Conservation (phyloP, 1,140 invertebrate genomes). For the Neodiprion virginianus region DNA sequence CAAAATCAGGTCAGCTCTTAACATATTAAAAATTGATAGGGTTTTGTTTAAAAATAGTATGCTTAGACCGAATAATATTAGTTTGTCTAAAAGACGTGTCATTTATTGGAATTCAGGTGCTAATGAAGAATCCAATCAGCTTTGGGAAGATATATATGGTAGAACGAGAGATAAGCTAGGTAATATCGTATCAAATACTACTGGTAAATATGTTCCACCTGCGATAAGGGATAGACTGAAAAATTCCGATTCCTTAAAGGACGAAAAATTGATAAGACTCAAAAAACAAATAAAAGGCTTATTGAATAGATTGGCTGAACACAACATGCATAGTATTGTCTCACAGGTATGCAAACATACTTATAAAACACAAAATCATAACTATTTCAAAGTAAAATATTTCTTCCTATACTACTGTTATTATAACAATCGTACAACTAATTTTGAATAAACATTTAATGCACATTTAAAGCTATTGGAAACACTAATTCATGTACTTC, state of each 20-base stretch:
- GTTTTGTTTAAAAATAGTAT: no score
- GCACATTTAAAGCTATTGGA: no score
- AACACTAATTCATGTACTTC: background rate
- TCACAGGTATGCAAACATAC: slow-evolving; percentile 63
- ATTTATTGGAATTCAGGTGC: slow-evolving; percentile 25
- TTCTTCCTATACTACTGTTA: no score
- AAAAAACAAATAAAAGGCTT: slow-evolving; percentile 85
- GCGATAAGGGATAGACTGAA: slow-evolving; percentile 68
- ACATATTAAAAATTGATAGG: slow-evolving; percentile 34
- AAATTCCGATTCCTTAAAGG: slow-evolving; percentile 62
- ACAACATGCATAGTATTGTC: slow-evolving; percentile 85
- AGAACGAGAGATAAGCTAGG: slow-evolving; percentile 81
- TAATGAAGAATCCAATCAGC: slow-evolving; percentile 26
- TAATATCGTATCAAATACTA: slow-evolving; percentile 69
- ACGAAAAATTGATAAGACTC: slow-evolving; percentile 69
- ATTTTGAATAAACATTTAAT: background rate
- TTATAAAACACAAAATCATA: slow-evolving; percentile 8
- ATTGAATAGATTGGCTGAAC: slow-evolving; percentile 87
- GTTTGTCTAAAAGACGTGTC: no score
- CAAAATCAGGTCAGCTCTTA: no score
- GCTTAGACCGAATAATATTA: no score
- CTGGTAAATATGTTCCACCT: slow-evolving; percentile 83
- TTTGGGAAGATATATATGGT: slow-evolving; percentile 95
- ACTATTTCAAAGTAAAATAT: no score
- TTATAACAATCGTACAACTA: slow-evolving; percentile 31